Evolutionary conservation across 2,797 vertebrate species (phyloP).

Genomic region (Stomatorhinus walkeri): DNA sequence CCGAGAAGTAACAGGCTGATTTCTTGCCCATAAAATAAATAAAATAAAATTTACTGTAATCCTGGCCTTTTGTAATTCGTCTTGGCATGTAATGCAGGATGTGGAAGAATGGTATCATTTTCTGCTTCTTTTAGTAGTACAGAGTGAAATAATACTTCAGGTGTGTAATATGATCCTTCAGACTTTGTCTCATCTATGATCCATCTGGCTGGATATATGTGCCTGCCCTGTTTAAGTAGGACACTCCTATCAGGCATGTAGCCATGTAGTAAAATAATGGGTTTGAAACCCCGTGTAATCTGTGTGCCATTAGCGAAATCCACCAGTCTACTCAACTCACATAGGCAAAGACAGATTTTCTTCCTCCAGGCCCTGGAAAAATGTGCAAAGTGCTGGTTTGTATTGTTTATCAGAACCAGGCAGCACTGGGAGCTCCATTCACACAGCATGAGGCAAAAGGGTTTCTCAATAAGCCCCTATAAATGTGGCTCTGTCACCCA

Average conservation of each 20-base stretch:
- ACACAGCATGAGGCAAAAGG: background rate
- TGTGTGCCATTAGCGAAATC: background rate
- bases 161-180: background rate
- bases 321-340: background rate
- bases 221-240: background rate
- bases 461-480: background rate
- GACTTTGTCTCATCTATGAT: background rate
- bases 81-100: background rate
- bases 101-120: background rate
- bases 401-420: background rate
- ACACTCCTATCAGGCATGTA: background rate
- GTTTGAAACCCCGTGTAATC: background rate
- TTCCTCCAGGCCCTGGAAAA: background rate
- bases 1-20: background rate
- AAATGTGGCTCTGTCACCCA: background rate
- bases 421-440: background rate
- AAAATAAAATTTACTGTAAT: background rate
- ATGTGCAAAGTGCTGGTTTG: background rate
- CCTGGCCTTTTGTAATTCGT: background rate
- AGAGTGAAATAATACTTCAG: background rate
- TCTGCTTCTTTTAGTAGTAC: background rate
- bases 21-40: background rate
- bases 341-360: background rate
- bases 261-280: background rate
- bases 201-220: background rate